Conservation (phyloP, 2,797 vertebrate species). For the Holocentrus rufus region DNA sequence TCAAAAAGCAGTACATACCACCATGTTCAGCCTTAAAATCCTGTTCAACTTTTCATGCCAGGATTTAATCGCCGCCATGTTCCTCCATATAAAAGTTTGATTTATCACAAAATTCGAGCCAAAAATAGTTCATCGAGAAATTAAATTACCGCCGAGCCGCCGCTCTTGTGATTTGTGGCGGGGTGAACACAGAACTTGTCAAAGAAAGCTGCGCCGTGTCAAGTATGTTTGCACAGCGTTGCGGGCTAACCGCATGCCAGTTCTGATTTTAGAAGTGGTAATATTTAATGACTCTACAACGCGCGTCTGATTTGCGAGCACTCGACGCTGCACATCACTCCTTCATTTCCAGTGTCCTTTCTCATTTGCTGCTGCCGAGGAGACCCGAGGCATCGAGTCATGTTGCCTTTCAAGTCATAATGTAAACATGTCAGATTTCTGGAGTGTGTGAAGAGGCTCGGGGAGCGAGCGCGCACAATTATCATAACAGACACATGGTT, state of each 20-base stretch:
- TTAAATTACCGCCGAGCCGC: constrained; percentile 33
- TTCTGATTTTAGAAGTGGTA: constrained; percentile 77
- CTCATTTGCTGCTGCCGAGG: constrained; percentile 61
- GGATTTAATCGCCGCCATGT: constrained; percentile 30
- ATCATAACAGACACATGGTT: constrained; percentile 53
- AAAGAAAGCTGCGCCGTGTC: constrained; percentile 70
- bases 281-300: constrained; percentile 69
- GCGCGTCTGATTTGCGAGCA: constrained; percentile 59
- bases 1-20: constrained; percentile 5
- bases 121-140: constrained; percentile 49
- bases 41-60: constrained; percentile 38
- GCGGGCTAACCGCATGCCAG: constrained; percentile 72
- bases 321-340: constrained; percentile 47
- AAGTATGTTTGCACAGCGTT: constrained; percentile 69
- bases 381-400: constrained; percentile 50
- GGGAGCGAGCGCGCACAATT: constrained; percentile 25
- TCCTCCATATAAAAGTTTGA: constrained; percentile 54
- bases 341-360: constrained; percentile 43
- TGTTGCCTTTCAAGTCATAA: constrained; percentile 69
- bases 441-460: constrained; percentile 43
- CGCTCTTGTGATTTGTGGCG: constrained; percentile 61
- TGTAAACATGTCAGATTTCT: constrained; percentile 73
- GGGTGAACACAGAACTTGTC: constrained; percentile 58
- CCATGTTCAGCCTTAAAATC: constrained; percentile 16
- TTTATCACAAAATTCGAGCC: constrained; percentile 43